Evolutionary conservation across 2,113 vertebrate species (phyloP), one percentile per base, ranked within the genome.

Genomic region (Porphyrio hochstetteri): DNA sequence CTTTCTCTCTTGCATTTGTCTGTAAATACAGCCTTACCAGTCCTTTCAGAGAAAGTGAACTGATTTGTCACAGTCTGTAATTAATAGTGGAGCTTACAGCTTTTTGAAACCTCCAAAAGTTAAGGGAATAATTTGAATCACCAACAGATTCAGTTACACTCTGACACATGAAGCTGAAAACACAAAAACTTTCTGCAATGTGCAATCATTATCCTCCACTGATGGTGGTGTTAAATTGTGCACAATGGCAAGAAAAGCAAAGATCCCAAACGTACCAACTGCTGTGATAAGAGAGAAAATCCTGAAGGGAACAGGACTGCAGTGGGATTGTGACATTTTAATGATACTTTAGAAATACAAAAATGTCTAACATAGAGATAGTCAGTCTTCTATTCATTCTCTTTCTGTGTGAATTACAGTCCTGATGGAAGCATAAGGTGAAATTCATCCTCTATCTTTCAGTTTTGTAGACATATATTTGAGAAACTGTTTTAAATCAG

Each of bases 251-350:
- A 90, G 76, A 69, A 86, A 92, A 90, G 79, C 53, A 82, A 86
- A 91, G 67, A 87, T 65, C 70, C 82, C 81, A 94, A 93, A 96
- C 78, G 7, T 10, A 74, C 71, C 13, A 2, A 91, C 90, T 91
- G 92, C 88, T 94, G 94, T 27, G 95, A 95, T 74, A 83, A 94
- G 86, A 95, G 56, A 81, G 53, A 95, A 89, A 95, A 92, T 42
- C 68, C 78, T 93, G 76, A 96, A 56, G 87, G 59, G 91, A 93
- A 36, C n/a, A 81, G 50, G 71, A 88, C 64, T 63, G 75, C 86
- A 84, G 60, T 67, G 69, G 72, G 60, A 92, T 81, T 81, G 94
- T 93, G 91, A 89, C 92, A 95, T 93, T 97, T 96, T 93, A 96
- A 96, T 95, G 86, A 81, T 78, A 78, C 70, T 95, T 96, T 95